Base-by-base conservation (phyloP, 2,113 vertebrate genomes). In the Stegostoma tigrinum region DNA sequence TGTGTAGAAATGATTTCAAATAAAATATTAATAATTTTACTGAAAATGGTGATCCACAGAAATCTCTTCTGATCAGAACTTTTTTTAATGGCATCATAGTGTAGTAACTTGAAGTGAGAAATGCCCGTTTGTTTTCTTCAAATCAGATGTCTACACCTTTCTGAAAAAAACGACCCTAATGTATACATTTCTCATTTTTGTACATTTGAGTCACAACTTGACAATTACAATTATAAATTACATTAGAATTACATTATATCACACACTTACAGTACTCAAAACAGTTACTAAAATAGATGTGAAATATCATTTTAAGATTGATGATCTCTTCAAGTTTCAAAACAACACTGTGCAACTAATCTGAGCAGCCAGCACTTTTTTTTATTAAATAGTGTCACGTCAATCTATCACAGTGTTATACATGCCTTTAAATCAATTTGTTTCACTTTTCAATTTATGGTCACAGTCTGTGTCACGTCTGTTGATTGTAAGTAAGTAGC, bases 361-460 rank as follows among this genome's bases (percentile, higher is more conserved):
- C 67, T 75, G 67, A 70, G 45, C 68, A 75, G 45, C 42, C 67
- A 48, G 68, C 27, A 72, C 48, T 48, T 95, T 75, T 42, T 72
- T 95, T 52, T 95, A 45, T 34, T 95, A 72, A 95, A 75, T 95
- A 15, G 23, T 72, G 38, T 52, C 70, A 72, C 34, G 45, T 75
- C 67, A 72, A 70, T 95, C 42, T 45, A 95, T 72, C 94, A 95
- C 23, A 27, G 68, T 45, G 66, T 95, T 95, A 12, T 75, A 93
- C 6, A 70, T 95, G 67, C 24, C 68, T 52, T 48, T 52, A 95
- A 95, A 72, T 45, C 67, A 95, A 48, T 95, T 72, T 95, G 68
- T 72, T 95, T 95, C 48, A 68, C 23, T 95, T 95, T 94, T 95
- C 94, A 95, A 48, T 72, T 70, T 68, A 95, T 72, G 68, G 94